Evolutionary conservation across 1,140 invertebrate genomes (phyloP), one percentile per base, ranked within the genome.

Genomic region (Nasonia longicornis): DNA sequence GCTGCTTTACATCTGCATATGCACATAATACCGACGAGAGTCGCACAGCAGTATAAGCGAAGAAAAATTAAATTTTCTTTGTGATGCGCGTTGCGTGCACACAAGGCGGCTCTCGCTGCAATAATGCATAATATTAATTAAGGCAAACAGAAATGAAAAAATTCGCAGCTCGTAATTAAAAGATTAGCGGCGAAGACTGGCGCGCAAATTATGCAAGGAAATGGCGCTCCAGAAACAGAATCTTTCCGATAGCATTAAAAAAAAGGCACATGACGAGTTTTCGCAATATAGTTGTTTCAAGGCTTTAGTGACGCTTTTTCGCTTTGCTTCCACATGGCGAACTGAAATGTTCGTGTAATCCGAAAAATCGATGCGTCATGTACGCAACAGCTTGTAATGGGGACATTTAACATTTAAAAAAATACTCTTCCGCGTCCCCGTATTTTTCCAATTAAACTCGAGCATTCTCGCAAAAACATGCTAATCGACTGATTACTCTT

Each of bases 111-210:
- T 7, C 16, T 35, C 31, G 31, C 31, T 35, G 20, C 52, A 58
- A 58, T 58, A 58, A 58, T 58, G 52, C 52, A 58, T 58, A 20
- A 58, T 58, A 58, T 58, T 58, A 58, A 58, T 58, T n/a, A 58
- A 58, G 52, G 52, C 16, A 58, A n/a, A 58, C 7, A n/a, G 52
- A 58, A 58, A 42, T 7, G 8, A 42, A 58, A 58, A n/a, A 20
- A 58, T 58, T n/a, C 16, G 20, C 52, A 58, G 52, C 16, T 58
- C 16, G 3, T 58, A 58, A 58, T 58, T 58, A 58, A 20, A 16
- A n/a, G 20, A 20, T 20, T 58, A 16, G 20, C 16, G 16, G 16
- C 0, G 4, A 58, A 58, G 48, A 4, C 48, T 52, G 12, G 48
- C 48, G 48, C 48, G 48, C 48, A 52, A 58, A 58, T 58, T 58